Conservation (phyloP, 2,113 vertebrate genomes). For the Beaufortia kweichowensis region DNA sequence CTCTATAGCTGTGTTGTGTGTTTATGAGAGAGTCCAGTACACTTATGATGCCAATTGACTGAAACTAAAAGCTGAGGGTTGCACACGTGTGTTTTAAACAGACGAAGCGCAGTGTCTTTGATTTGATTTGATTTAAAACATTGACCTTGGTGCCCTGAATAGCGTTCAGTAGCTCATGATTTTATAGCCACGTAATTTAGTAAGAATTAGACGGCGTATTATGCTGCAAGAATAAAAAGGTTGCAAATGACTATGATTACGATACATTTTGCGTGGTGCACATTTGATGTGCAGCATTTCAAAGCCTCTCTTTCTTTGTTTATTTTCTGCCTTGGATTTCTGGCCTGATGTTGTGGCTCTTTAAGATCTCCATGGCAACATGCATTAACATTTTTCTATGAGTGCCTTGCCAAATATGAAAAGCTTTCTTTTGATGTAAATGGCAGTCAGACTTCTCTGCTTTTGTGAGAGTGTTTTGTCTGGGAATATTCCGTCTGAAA, state of each 20-base stretch:
- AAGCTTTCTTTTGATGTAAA: conserved; percentile 51
- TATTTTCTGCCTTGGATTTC: conserved; percentile 13
- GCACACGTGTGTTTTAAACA: conserved; percentile 28
- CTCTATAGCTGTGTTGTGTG: conserved; percentile 31
- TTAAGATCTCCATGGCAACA: conserved; percentile 42
- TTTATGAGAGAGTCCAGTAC: conserved; percentile 32
- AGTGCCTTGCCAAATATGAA: conserved; percentile 34
- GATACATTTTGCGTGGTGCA: neutral
- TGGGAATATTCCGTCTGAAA: neutral
- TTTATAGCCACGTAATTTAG: conserved; percentile 1
- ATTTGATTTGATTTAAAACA: conserved; percentile 36
- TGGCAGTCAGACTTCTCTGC: conserved; percentile 23
- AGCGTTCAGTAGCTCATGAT: conserved; percentile 11
- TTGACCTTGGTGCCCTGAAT: conserved; percentile 7
- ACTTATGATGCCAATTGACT: conserved; percentile 52
- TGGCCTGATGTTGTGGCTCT: conserved; percentile 15
- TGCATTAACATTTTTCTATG: conserved; percentile 35
- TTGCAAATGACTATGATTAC: conserved; percentile 34
- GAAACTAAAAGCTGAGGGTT: conserved; percentile 39
- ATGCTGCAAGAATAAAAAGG: conserved; percentile 7
- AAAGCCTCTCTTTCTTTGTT: conserved; percentile 1
- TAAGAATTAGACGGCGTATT: neutral
- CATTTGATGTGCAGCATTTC: conserved; percentile 19
- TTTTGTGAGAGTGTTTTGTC: conserved; percentile 25
- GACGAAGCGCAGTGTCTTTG: conserved; percentile 9